Conservation (phyloP, 2,888 invertebrate species). For the Homarus gammarus region DNA sequence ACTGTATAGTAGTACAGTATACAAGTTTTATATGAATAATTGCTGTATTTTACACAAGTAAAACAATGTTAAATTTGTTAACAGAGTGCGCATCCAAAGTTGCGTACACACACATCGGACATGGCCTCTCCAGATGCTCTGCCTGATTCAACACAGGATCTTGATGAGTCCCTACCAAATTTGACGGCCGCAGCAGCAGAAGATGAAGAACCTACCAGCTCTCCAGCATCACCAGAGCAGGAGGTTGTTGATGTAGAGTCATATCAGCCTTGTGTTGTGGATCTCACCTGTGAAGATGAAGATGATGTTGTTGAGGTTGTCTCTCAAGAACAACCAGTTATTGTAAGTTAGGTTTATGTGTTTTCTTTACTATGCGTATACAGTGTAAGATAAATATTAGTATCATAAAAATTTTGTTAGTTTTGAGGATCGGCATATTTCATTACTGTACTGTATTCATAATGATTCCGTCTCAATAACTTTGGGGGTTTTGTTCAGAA, state of each 20-base stretch:
- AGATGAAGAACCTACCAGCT: slow-evolving; percentile 10
- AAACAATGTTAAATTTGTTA: background rate
- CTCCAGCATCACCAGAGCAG: slow-evolving; percentile 35
- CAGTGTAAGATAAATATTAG: too few relatives aligned
- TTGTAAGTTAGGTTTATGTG: slow-evolving; percentile 28
- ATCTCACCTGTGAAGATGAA: slow-evolving; percentile 60
- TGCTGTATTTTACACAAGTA: background rate
- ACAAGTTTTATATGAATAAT: too few relatives aligned
- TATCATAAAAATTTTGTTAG: too few relatives aligned
- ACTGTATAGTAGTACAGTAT: too few relatives aligned
- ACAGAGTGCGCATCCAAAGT: slow-evolving; percentile 13
- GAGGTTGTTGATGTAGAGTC: slow-evolving; percentile 61
- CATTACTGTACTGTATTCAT: too few relatives aligned
- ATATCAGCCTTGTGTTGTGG: slow-evolving; percentile 56
- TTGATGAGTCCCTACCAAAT: background rate
- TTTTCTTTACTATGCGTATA: background rate
- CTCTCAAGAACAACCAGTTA: slow-evolving; percentile 38
- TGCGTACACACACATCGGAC: background rate
- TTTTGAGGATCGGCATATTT: too few relatives aligned
- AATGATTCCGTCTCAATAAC: too few relatives aligned
- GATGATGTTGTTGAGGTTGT: slow-evolving; percentile 59
- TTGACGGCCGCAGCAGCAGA: background rate
- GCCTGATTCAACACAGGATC: slow-evolving; percentile 8
- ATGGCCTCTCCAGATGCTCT: background rate
- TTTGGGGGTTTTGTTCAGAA: too few relatives aligned